These are phyloP conservation scores for Bombus difficillimus DNA, from an alignment of 1,140 invertebrate genomes.

Conservation along the genomic window DNA sequence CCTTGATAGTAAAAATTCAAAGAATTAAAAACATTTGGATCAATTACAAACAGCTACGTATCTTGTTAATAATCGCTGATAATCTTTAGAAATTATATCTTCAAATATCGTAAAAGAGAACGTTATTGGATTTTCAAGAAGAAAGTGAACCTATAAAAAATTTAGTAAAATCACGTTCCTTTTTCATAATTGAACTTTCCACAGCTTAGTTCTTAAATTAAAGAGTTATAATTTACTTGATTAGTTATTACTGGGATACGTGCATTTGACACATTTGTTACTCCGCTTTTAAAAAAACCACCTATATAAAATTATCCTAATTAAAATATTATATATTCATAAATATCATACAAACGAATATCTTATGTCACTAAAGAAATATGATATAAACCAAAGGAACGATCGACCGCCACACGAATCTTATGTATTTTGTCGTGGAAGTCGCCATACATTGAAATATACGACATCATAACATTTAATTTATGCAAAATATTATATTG, in stretches of 20 bases:
- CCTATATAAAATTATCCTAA: no score
- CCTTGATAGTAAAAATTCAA: neutral
- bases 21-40: neutral
- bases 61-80: neutral
- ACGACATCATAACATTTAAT: no score
- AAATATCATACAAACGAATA: no score
- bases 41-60: neutral
- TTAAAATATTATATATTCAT: no score
- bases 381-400: no score
- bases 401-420: no score
- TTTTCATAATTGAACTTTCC: neutral
- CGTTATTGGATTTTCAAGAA: neutral
- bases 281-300: neutral
- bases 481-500: no score
- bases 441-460: no score
- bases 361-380: no score
- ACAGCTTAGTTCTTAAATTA: neutral
- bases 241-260: no score
- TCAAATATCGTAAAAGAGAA: neutral
- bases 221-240: neutral
- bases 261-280: neutral
- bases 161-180: neutral
- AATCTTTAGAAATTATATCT: conserved; percentile 17
- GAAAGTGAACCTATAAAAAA: neutral
- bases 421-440: no score